Base-by-base conservation (phyloP, 2,888 invertebrate species). In the Synanthedon tipuliformis region DNA sequence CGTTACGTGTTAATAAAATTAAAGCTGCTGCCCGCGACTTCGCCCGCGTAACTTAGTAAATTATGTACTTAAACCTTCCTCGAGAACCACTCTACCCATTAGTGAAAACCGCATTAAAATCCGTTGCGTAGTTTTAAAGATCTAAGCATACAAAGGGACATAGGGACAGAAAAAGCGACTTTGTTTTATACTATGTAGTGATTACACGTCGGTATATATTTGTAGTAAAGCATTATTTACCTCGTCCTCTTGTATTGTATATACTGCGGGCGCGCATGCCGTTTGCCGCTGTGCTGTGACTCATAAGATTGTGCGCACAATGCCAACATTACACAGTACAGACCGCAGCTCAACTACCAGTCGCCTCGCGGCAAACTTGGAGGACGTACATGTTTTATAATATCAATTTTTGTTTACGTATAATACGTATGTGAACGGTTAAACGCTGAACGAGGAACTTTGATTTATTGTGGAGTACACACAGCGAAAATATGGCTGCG, bases 361-460 rank as follows among this genome's bases (percentile, higher is more conserved):
- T 87, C 84, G 78, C 70, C 73, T 71, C 81, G 81, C 79, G 80
- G 81, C 81, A 79, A 77, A 85, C 85, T 81, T 75, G 73, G 83
- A 75, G 76, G 78, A 75, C 84, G 83, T 82, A 86, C 86, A 81
- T 52, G 48, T 81, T 80, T 78, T 76, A 78, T 34, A 34, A 34
- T 10, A 34, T 34, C 23, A 23, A 34, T 3, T 68, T 75, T 76
- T 68, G 74, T 69, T 70, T 63, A 69, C 45, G n/a, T 45, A 12
- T 15, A 15, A 13, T 45, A 68, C n/a, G n/a, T 61, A 65, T 65
- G 65, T 62, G 41, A 51, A 53, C 52, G 40, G 51, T 34, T 55
- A 52, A 50, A 34, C 34, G 2, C 8, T 34, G 34, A 3, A 34
- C 34, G 34, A 7, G 34, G 10, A 34, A 34, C 50, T 52, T 52